phyloP scores from a whole-genome alignment of 2,888 invertebrate species.

The Metallyticus violacea region DNA sequence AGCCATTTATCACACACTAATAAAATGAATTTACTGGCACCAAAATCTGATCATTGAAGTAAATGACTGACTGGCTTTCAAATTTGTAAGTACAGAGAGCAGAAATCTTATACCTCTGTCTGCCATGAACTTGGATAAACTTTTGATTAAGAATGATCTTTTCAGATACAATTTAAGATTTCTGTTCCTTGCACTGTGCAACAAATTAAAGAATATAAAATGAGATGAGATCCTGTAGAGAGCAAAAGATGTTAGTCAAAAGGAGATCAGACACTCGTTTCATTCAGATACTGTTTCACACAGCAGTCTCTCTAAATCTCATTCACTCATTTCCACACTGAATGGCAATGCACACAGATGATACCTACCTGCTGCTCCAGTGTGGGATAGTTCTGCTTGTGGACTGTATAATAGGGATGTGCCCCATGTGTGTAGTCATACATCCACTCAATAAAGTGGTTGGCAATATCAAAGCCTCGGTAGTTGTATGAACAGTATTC shows the following conservation, averaged over 20 bases:
- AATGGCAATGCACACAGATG: neutral
- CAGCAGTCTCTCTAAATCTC: too few relatives aligned
- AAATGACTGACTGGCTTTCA: neutral
- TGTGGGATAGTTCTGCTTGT: constrained; percentile 67
- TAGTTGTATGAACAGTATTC: constrained; percentile 96
- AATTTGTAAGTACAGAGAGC: neutral
- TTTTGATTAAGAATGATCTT: too few relatives aligned
- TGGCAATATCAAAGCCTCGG: constrained; percentile 89
- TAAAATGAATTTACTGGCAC: neutral
- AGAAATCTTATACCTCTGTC: too few relatives aligned
- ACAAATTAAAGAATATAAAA: neutral
- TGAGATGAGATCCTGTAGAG: neutral
- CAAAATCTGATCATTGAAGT: neutral
- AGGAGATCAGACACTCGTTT: neutral
- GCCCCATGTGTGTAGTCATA: constrained; percentile 80
- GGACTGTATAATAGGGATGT: constrained; percentile 73
- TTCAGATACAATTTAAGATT: too few relatives aligned
- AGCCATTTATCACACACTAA: neutral
- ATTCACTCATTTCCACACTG: neutral
- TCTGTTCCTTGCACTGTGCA: neutral
- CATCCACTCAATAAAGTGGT: constrained; percentile 91
- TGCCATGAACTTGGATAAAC: too few relatives aligned
- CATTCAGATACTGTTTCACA: neutral
- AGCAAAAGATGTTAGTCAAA: neutral
- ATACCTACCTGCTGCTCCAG: constrained; percentile 71